These are phyloP conservation scores for Xestia rhomboidea DNA, from an alignment of 2,888 invertebrate genomes.

Conservation along the genomic window DNA sequence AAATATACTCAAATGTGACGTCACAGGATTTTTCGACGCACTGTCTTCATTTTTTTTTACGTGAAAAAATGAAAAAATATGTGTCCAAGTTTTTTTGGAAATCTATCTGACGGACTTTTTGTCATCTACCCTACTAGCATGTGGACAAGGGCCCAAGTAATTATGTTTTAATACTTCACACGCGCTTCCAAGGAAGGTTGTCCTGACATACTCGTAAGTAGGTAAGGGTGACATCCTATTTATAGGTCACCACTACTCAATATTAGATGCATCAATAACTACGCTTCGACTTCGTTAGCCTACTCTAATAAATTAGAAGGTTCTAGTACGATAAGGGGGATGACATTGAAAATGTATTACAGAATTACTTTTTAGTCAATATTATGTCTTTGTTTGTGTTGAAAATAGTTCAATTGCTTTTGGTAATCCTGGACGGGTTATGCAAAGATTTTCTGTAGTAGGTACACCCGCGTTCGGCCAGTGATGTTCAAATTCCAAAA, in stretches of 20 bases:
- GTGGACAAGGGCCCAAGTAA: not conserved
- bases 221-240: constrained; percentile 36
- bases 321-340: not conserved
- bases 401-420: not conserved
- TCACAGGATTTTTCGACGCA: no score
- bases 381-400: not conserved
- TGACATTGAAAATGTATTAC: constrained; percentile 15
- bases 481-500: not conserved
- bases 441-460: not conserved
- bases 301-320: constrained; percentile 49
- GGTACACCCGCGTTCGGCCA: not conserved
- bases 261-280: constrained; percentile 43
- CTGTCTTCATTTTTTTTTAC: no score
- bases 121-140: not conserved
- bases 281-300: not conserved
- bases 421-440: not conserved
- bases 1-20: no score
- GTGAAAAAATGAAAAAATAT: no score
- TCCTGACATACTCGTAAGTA: not conserved
- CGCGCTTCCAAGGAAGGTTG: not conserved
- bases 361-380: constrained; percentile 19
- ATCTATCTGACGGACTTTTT: no score
- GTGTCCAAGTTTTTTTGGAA: no score
- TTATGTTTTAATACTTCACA: constrained; percentile 12
- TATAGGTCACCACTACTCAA: constrained; percentile 36